Base-by-base conservation (phyloP, 2,113 vertebrate genomes). In the Heterocephalus glaber region DNA sequence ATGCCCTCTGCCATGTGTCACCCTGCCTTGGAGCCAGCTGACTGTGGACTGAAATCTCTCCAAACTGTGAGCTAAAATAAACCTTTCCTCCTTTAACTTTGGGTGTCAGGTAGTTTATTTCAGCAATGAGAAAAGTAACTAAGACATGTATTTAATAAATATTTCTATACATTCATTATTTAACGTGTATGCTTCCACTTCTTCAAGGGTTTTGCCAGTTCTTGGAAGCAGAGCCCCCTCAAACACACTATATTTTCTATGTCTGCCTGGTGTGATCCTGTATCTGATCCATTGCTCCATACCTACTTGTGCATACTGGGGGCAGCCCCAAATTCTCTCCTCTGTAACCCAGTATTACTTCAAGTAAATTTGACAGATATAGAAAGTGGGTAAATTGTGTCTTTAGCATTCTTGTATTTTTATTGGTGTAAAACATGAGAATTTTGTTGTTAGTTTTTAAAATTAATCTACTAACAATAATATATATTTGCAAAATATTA, bases 341-440 rank as follows among this genome's bases (percentile, higher is more conserved):
- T 74, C 38, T 89, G 5, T 74, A 89, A 66, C 49, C 11, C 28
- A 16, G 5, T 24, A 28, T 44, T 81, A 85, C n/a, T 58, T 90
- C 26, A 66, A 91, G 28, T 30, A 74, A 13, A 58, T 58, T 58
- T 74, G 47, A 41, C 9, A 63, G 33, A n/a, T 65, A 82, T 3
- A 76, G 52, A 66, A 35, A 41, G 19, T 76, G 7, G 28, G 13
- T 68, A 72, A 79, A 83, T 56, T 82, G 17, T 90, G 28, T 60
- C 76, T 82, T 74, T 52, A 90, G 38, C 65, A 77, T 54, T 77
- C 77, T 87, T 87, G 60, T 80, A 68, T 58, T 90, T 76, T 56
- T 35, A 80, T 30, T 76, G 16, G 68, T 41, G 22, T 35, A 63
- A 24, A 93, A 94, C 22, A 91, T 41, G 47, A 47, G 7, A 26